Conservation (phyloP, 1,140 invertebrate species). For the Holotrichia oblita region DNA sequence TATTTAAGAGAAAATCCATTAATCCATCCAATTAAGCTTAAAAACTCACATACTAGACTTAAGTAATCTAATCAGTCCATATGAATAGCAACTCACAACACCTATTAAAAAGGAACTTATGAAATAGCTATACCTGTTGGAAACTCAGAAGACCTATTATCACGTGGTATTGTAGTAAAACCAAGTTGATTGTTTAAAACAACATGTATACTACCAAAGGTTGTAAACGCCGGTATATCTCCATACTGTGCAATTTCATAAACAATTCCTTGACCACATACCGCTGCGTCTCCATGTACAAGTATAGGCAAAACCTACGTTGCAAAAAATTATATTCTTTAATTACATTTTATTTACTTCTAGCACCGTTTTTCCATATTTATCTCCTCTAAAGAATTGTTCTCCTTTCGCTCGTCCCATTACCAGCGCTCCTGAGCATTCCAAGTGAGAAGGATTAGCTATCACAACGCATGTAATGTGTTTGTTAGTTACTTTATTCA, state of each 20-base stretch:
- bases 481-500: conserved; percentile 81
- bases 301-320: conserved; percentile 72
- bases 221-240: conserved; percentile 86
- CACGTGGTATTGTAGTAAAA: conserved; percentile 92
- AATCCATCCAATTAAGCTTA: too few species aligned
- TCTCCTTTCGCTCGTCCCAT: conserved; percentile 85
- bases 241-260: conserved; percentile 90
- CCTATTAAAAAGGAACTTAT: neutral
- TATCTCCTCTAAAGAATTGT: conserved; percentile 84
- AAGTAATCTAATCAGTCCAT: too few species aligned
- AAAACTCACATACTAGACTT: too few species aligned
- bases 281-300: conserved; percentile 91
- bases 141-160: conserved; percentile 71
- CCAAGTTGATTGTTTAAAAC: conserved; percentile 93
- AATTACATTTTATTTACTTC: neutral
- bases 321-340: neutral
- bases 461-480: conserved; percentile 84
- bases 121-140: conserved; percentile 63
- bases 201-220: conserved; percentile 88
- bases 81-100: too few species aligned
- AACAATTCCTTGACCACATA: conserved; percentile 85
- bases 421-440: conserved; percentile 87
- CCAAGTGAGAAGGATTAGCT: conserved; percentile 92
- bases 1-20: too few species aligned
- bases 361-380: conserved; percentile 71